Conservation (phyloP, 2,113 vertebrate species). For the Microcebus ravelobensis region DNA sequence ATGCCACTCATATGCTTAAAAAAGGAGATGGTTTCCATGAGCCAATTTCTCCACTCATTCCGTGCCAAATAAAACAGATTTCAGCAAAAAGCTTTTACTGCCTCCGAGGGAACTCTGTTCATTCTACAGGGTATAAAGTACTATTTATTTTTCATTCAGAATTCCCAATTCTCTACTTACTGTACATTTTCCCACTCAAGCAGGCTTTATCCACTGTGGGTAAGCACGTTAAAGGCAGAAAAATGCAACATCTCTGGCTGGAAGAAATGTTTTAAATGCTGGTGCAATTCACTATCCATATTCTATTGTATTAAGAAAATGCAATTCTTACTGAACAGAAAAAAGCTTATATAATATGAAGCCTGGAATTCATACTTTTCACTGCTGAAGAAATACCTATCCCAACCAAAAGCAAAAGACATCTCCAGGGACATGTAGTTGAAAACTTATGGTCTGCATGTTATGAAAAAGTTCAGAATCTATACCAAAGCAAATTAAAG, state of each 20-base stretch:
- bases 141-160: slow-evolving; percentile 37
- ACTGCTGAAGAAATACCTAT: background rate
- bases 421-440: background rate
- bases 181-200: background rate
- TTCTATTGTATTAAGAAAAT: background rate
- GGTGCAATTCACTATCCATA: background rate
- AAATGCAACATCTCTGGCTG: background rate
- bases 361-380: background rate
- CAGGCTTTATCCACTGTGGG: background rate
- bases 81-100: slow-evolving; percentile 23
- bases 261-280: background rate
- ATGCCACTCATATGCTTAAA: background rate
- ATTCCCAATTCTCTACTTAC: slow-evolving; percentile 30
- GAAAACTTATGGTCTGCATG: background rate
- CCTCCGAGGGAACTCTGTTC: background rate
- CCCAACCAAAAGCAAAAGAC: slow-evolving; percentile 14
- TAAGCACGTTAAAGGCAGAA: background rate
- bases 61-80: slow-evolving; percentile 56
- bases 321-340: background rate
- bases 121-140: background rate
- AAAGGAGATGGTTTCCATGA: background rate
- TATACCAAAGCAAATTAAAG: background rate
- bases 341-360: background rate
- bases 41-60: background rate
- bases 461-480: background rate